Conservation (phyloP, 2,888 invertebrate species). For the Spialia ferax region DNA sequence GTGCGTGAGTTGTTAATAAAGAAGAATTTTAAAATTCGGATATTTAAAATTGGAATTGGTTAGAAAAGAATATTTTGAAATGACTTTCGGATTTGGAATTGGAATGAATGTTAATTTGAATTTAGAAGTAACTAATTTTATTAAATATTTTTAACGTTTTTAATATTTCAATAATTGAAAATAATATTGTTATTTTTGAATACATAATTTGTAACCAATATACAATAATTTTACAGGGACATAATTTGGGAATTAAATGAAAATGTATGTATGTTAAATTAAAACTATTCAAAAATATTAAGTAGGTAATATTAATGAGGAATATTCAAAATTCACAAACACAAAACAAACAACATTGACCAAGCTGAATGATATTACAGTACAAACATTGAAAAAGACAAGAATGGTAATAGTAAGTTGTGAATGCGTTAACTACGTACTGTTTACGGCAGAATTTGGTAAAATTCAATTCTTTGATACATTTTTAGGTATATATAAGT, state of each 20-base stretch:
- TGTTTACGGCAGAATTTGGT: background rate
- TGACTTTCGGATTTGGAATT: background rate
- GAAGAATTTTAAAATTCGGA: too few relatives aligned
- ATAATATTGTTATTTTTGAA: too few relatives aligned
- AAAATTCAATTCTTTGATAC: too few relatives aligned
- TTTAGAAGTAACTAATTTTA: background rate
- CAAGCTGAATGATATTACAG: constrained; percentile 13
- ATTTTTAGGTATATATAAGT: too few relatives aligned
- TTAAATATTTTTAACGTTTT: too few relatives aligned
- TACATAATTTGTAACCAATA: too few relatives aligned
- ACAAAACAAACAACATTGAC: constrained; percentile 6
- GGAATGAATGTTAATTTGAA: background rate
- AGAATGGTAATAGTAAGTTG: background rate
- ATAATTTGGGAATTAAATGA: too few relatives aligned
- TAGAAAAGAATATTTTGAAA: too few relatives aligned
- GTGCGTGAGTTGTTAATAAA: too few relatives aligned
- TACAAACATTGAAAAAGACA: constrained; percentile 2
- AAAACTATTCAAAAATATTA: background rate
- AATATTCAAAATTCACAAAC: constrained; percentile 1
- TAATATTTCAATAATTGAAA: too few relatives aligned
- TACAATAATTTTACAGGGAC: too few relatives aligned
- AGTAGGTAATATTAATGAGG: background rate
- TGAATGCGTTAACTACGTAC: background rate
- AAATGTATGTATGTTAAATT: background rate
- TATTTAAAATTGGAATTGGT: too few relatives aligned